Base-by-base conservation (phyloP, 2,888 invertebrate genomes). In the Platynereis dumerilii region DNA sequence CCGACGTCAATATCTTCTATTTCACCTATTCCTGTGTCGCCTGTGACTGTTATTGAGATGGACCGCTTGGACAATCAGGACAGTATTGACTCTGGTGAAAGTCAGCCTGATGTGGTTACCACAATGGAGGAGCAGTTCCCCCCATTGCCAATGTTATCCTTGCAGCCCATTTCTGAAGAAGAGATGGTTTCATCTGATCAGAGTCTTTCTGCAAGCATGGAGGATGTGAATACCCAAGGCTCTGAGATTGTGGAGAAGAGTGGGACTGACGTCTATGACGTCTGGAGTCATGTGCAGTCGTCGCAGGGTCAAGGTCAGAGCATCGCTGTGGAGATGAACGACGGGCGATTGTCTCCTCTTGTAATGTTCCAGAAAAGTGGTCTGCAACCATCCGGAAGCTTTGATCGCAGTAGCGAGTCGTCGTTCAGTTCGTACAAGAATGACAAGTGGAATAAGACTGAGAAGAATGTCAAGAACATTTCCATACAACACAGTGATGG, bases 21-120 rank as follows among this genome's bases (percentile, higher is more conserved):
- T 17, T 72, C 70, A 2, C 69, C 69, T 2, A 52, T 34, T 1
- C 64, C 67, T 5, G 15, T 69, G 12, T 72, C 72, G 0, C 81
- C 81, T 7, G 68, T 81, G 1, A 80, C 81, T 10, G 80, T 80
- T 2, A 80, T 81, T 20, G 81, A 81, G 65, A 73, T 77, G 0
- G 71, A 74, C 3, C 58, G 54, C 15, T 64, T 81, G n/a, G 81
- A 80, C 68, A 81, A 79, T 66, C 75, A 75, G 60, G 80, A 80
- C 62, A 75, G 74, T 60, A 34, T 78, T 2, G 80, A 80, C 45
- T 52, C 54, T 22, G 61, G 26, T 2, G 61, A 61, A 15, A 34
- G 29, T 24, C 26, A 55, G 10, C 24, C 24, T 7, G 55, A 20
- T 17, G 17, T 26, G 7, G 3, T 22, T 24, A 53, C 20, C 20